Conservation (phyloP, 2,888 invertebrate species). For the Drosophila subquinaria region DNA sequence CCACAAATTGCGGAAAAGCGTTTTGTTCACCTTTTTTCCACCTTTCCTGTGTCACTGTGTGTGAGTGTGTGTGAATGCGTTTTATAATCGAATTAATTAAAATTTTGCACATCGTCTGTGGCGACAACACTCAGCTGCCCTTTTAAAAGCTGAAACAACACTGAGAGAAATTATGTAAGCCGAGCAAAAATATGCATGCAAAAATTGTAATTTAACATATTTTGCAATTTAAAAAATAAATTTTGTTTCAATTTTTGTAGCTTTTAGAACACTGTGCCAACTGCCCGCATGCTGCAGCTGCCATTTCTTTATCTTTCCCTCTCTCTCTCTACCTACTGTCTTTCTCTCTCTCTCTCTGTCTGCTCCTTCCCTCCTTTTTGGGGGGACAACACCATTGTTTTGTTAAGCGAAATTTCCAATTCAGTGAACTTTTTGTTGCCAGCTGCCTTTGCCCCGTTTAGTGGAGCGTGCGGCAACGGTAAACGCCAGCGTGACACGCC, state of each 20-base stretch:
- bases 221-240: not conserved
- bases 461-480: constrained; percentile 16
- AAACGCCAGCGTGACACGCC: constrained; percentile 7
- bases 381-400: constrained; percentile 29
- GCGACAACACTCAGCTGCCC: constrained; percentile 23
- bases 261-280: constrained; percentile 19
- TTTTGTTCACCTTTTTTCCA: constrained; percentile 57
- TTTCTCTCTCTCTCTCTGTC: not conserved
- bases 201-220: not conserved
- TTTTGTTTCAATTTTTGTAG: not conserved
- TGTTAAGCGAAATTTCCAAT: constrained; percentile 76
- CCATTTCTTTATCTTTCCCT: not conserved
- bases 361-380: not conserved
- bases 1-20: constrained; percentile 64
- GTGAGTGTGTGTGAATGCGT: constrained; percentile 60
- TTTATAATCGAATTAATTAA: constrained; percentile 79
- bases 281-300: constrained; percentile 47
- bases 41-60: constrained; percentile 8
- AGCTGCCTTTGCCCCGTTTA: constrained; percentile 34
- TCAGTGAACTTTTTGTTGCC: constrained; percentile 75
- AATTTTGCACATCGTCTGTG: constrained; percentile 64
- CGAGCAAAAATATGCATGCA: not conserved
- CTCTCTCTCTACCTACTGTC: not conserved
- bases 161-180: constrained; percentile 19
- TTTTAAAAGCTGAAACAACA: constrained; percentile 19